phyloP scores from a whole-genome alignment of 1,140 invertebrate genomes.

The Formica selysi region DNA sequence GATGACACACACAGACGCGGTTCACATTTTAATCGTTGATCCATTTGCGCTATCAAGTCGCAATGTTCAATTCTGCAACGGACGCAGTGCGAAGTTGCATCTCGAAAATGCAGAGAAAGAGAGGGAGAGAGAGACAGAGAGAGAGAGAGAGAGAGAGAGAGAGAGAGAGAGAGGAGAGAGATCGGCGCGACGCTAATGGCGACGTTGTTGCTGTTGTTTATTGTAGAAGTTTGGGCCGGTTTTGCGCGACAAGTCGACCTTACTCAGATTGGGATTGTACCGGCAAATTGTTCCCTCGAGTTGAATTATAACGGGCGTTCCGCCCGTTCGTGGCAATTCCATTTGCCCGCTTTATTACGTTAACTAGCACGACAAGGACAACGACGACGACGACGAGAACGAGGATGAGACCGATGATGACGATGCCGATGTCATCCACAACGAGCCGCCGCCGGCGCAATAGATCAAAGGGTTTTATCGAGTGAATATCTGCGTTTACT shows the following conservation, averaged over 20 bases:
- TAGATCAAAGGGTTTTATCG: too few relatives aligned
- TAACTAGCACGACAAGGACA: too few relatives aligned
- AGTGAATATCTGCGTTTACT: too few relatives aligned
- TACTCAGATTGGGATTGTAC: conserved; percentile 74
- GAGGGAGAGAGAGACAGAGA: too few relatives aligned
- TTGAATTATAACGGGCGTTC: too few relatives aligned
- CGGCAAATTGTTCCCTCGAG: conserved; percentile 74
- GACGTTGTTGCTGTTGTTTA: conserved; percentile 72
- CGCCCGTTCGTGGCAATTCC: too few relatives aligned
- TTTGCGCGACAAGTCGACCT: conserved; percentile 68
- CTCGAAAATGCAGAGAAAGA: background rate
- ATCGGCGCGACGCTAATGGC: conserved; percentile 54
- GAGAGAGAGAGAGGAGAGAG: background rate
- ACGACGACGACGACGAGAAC: too few relatives aligned
- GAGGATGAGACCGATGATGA: too few relatives aligned
- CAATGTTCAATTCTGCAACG: background rate
- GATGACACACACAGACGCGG: background rate
- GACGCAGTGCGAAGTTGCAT: background rate
- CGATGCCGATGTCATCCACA: too few relatives aligned
- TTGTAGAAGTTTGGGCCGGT: conserved; percentile 72
- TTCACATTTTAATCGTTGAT: background rate
- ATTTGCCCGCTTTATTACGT: too few relatives aligned
- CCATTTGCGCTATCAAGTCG: conserved; percentile 20
- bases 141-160: background rate
- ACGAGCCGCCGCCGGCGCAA: too few relatives aligned